A percentile compares a stretch with the other conserved stretches of the same genome.
Evolutionary conservation across 1,140 invertebrate genomes (phyloP).

Genomic region (Philopotamus ludificatus): DNA sequence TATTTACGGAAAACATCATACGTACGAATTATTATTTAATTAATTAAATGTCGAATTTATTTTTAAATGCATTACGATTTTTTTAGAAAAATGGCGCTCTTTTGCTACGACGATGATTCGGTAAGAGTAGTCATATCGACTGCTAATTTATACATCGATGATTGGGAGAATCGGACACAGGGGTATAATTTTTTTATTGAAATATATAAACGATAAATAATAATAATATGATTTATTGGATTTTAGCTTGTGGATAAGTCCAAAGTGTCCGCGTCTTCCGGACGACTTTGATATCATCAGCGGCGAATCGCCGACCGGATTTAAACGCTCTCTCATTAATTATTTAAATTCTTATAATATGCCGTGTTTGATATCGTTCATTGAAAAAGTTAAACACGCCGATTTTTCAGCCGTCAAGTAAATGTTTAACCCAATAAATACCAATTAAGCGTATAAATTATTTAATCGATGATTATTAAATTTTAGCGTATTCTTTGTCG

Average conservation of each 20-base stretch:
- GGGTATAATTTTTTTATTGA: conserved; percentile 59
- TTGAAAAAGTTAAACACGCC: conserved; percentile 67
- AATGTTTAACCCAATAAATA: conserved; percentile 41
- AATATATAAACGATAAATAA: neutral
- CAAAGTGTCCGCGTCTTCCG: conserved; percentile 65
- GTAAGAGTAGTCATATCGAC: conserved; percentile 87
- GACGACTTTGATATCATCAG: conserved; percentile 56
- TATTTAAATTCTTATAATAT: conserved; percentile 79
- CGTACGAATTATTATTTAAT: conserved; percentile 55
- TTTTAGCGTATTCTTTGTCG: conserved; percentile 78
- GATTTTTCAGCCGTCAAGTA: conserved; percentile 83
- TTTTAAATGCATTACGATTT: neutral
- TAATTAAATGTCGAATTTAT: neutral
- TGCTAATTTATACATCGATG: conserved; percentile 85
- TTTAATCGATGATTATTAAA: conserved; percentile 30
- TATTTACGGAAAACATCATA: conserved; percentile 87
- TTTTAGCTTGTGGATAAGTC: conserved; percentile 82
- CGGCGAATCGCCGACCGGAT: conserved; percentile 81
- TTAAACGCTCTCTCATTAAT: conserved; percentile 80
- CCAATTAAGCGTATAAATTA: neutral
- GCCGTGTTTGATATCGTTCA: conserved; percentile 69
- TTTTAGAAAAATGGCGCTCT: conserved; percentile 83
- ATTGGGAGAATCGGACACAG: conserved; percentile 94
- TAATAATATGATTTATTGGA: neutral
- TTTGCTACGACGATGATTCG: conserved; percentile 79